A percentile compares a stretch with the other conserved stretches of the same genome.
Evolutionary conservation across 2,797 vertebrate genomes (phyloP).

Genomic region (Sparidentex hasta): DNA sequence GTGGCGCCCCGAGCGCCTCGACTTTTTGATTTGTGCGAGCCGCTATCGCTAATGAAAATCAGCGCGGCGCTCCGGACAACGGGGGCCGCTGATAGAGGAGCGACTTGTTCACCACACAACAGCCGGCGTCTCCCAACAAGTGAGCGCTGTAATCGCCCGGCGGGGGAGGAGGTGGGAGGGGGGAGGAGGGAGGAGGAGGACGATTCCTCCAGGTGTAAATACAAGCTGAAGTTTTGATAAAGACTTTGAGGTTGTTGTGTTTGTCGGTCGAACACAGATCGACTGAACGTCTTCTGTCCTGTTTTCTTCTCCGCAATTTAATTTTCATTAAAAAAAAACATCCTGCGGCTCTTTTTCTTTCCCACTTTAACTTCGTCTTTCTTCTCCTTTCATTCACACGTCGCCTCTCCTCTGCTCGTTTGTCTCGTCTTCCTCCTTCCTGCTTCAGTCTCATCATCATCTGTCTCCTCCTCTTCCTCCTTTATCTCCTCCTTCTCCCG

Average conservation of each 20-base stretch:
- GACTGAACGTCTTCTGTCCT: too few species aligned
- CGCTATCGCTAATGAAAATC: constrained; percentile 82
- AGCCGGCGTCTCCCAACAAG: constrained; percentile 55
- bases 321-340: too few species aligned
- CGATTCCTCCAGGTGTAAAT: background rate
- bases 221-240: background rate
- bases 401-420: too few species aligned
- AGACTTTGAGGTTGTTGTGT: background rate
- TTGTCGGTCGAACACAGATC: background rate
- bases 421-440: too few species aligned
- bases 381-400: too few species aligned
- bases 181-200: rapidly evolving
- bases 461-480: background rate
- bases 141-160: constrained; percentile 55
- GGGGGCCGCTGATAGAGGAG: constrained; percentile 61
- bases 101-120: constrained; percentile 67
- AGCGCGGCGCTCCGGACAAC: constrained; percentile 66
- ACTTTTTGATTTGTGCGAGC: constrained; percentile 73
- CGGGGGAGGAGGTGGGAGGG: background rate
- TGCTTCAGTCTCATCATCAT: too few species aligned
- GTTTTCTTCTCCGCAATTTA: background rate
- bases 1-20: constrained; percentile 53
- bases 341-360: too few species aligned
- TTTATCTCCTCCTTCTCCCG: too few species aligned
- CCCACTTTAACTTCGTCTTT: too few species aligned